Evolutionary conservation across 2,797 vertebrate species (phyloP).

Genomic region (Echeneis naucrates): DNA sequence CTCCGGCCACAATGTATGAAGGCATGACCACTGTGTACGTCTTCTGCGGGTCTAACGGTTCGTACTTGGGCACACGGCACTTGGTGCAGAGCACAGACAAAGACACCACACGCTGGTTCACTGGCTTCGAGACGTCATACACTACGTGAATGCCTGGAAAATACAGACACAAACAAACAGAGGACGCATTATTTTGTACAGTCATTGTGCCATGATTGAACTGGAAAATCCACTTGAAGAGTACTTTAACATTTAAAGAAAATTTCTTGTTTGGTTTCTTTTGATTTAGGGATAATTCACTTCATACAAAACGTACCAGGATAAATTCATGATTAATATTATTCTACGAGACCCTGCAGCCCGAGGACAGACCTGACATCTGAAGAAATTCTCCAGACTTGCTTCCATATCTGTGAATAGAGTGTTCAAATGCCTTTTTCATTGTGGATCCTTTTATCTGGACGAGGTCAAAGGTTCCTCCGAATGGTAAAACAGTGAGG

Average conservation of each 20-base stretch:
- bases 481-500: constrained; percentile 89
- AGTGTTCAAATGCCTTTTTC: constrained; percentile 90
- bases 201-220: too few species aligned
- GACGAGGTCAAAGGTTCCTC: constrained; percentile 89
- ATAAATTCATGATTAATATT: not conserved
- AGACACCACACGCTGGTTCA: constrained; percentile 53
- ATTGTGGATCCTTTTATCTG: constrained; percentile 90
- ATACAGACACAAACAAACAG: too few species aligned
- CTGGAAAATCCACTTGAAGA: not conserved
- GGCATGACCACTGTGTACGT: constrained; percentile 88
- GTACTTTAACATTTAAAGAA: not conserved
- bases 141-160: constrained; percentile 54
- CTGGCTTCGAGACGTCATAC: constrained; percentile 60
- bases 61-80: constrained; percentile 89
- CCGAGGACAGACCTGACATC: constrained; percentile 55
- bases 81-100: constrained; percentile 56
- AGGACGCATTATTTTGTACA: not conserved
- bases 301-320: not conserved
- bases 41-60: constrained; percentile 81
- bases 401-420: constrained; percentile 85
- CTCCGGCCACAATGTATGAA: constrained; percentile 86
- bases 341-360: not conserved
- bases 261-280: not conserved
- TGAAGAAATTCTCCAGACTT: constrained; percentile 91
- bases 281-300: not conserved